These are phyloP conservation scores for Forbesichthys agassizii DNA, from an alignment of 2,113 vertebrate genomes.

Conservation along the genomic window DNA sequence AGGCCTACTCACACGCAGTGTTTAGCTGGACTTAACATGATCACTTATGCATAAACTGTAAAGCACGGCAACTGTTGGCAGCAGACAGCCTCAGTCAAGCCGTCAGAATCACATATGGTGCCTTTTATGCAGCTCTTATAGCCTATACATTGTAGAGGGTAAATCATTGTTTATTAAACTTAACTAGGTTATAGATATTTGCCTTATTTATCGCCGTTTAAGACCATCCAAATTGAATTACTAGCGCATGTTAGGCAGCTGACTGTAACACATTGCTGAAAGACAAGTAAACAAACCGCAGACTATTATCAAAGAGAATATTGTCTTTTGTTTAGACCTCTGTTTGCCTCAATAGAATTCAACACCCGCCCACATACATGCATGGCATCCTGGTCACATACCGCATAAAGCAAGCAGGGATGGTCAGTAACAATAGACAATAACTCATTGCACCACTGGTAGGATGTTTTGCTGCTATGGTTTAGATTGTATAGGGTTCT, in stretches of 20 bases:
- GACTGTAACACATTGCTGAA: slow-evolving; percentile 1
- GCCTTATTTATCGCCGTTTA: no score
- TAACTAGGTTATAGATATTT: no score
- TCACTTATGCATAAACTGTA: slow-evolving; percentile 7
- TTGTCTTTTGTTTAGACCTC: not conserved
- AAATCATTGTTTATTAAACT: no score
- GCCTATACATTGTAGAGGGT: slow-evolving; percentile 15
- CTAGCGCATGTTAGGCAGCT: slow-evolving; percentile 11
- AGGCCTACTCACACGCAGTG: not conserved
- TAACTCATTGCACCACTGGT: not conserved
- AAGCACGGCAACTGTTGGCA: not conserved
- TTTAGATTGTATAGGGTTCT: slow-evolving; percentile 28
- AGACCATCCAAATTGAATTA: no score
- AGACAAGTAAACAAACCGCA: not conserved
- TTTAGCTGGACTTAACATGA: not conserved
- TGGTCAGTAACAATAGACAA: slow-evolving; percentile 3
- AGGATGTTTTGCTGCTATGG: slow-evolving; percentile 22
- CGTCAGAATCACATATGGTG: no score
- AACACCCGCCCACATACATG: not conserved
- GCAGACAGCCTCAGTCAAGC: no score
- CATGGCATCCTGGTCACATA: not conserved
- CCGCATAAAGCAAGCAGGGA: no score
- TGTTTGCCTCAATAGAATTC: not conserved
- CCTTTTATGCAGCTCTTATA: no score
- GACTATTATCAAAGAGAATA: not conserved